Evolutionary conservation across 2,888 invertebrate genomes (phyloP), one percentile per base, ranked within the genome.

Genomic region (Tridacna gigas): DNA sequence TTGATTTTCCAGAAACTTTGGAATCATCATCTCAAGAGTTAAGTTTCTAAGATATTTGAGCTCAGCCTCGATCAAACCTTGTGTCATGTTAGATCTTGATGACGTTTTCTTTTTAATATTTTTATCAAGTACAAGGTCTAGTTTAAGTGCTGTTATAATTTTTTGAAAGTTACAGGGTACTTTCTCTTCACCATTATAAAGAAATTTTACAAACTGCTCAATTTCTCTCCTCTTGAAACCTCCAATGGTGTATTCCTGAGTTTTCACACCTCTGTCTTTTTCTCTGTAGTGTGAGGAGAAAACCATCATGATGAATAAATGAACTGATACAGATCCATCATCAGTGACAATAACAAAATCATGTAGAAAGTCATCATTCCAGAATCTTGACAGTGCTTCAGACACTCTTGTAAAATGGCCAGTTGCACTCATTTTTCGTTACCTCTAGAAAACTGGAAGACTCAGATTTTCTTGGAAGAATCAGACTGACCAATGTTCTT

Each of bases 21-120:
- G 80, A 28, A 82, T 47, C 71, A 51, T 77, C 60, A 82, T 79
- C 25, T 88, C 88, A 74, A 88, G 83, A 20, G 80, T 79, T 20
- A 83, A 56, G 73, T 85, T 79, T n/a, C 88, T 45, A 13, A 88
- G 61, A 67, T 78, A 83, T 48, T 78, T 85, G 13, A 85, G 48
- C 48, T 88, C 88, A 56, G 77, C 66, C 73, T 79, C 74, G 11
- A 77, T 65, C 3, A 79, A 22, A 48, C 69, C 22, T 63, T 77
- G n/a, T 4, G 74, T 47, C 11, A 56, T 48, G 3, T 74, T 74
- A 65, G 67, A 60, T 67, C 76, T 80, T 28, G 80, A 75, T 60
- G 61, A 48, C 74, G 73, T 79, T 61, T 75, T 83, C 37, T 73
- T 74, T 25, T 74, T 74, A 20, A 74, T 75, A 12, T 60, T 78